Conservation (phyloP, 2,888 invertebrate species). For the Melieria crassipennis region DNA sequence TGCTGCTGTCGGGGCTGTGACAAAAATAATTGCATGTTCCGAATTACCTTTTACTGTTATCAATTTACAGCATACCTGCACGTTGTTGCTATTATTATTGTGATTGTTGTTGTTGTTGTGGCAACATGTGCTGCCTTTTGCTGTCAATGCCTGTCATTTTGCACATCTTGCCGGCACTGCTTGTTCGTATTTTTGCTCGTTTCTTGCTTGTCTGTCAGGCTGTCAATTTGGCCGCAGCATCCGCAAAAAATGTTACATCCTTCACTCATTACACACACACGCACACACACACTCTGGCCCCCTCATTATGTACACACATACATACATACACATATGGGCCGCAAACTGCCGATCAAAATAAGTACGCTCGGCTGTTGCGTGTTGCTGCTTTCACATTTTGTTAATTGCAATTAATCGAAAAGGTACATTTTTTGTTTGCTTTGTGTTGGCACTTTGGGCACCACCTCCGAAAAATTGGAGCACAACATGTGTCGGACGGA, state of each 20-base stretch:
- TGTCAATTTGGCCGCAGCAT: too few relatives aligned
- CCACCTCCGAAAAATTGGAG: too few relatives aligned
- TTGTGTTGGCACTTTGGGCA: too few relatives aligned
- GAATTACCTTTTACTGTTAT: conserved; percentile 27
- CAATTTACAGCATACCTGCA: conserved; percentile 19
- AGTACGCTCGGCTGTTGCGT: too few relatives aligned
- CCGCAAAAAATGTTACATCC: not conserved
- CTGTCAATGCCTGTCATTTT: conserved; percentile 26
- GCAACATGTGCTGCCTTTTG: conserved; percentile 15
- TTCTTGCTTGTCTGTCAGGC: not conserved
- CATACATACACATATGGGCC: not conserved
- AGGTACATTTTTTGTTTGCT: too few relatives aligned
- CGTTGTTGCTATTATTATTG: not conserved
- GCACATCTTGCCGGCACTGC: not conserved
- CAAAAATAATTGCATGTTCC: conserved; percentile 23
- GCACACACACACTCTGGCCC: not conserved
- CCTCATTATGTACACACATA: not conserved
- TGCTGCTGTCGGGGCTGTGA: not conserved
- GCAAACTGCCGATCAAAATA: too few relatives aligned
- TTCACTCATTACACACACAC: not conserved
- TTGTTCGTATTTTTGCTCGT: conserved; percentile 24
- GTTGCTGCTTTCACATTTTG: too few relatives aligned
- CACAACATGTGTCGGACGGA: too few relatives aligned
- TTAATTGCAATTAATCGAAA: too few relatives aligned
- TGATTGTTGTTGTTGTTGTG: not conserved